A percentile compares a stretch with the other conserved stretches of the same genome.
These are phyloP conservation scores for Leucophenga varia DNA, from an alignment of 1,140 invertebrate species.

Conservation along the genomic window DNA sequence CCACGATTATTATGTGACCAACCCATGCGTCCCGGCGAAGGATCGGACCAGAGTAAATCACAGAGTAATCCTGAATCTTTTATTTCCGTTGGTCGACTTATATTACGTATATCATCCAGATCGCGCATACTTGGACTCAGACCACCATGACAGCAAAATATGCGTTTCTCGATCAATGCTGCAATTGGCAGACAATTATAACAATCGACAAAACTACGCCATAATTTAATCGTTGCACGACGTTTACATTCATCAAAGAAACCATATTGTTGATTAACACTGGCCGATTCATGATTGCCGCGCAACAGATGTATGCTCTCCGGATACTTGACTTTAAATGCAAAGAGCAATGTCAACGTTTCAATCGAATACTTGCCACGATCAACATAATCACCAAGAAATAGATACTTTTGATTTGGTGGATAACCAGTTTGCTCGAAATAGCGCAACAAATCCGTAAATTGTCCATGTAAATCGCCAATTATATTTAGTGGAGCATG, in stretches of 20 bases:
- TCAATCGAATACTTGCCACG: constrained; percentile 82
- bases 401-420: constrained; percentile 97
- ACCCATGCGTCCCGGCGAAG: constrained; percentile 81
- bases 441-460: constrained; percentile 92
- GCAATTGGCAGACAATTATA: constrained; percentile 75
- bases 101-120: constrained; percentile 83
- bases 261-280: constrained; percentile 86
- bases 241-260: constrained; percentile 96
- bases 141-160: constrained; percentile 95
- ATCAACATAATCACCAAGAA: constrained; percentile 87
- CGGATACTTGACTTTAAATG: constrained; percentile 90
- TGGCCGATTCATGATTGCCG: constrained; percentile 59
- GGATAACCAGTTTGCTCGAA: constrained; percentile 99
- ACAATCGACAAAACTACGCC: constrained; percentile 88
- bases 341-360: constrained; percentile 86
- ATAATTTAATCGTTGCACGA: constrained; percentile 94
- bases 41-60: constrained; percentile 97
- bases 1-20: constrained; percentile 95
- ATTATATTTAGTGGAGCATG: constrained; percentile 98
- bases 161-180: constrained; percentile 93
- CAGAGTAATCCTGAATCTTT: constrained; percentile 89
- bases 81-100: constrained; percentile 88
- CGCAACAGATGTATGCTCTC: constrained; percentile 81
- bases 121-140: constrained; percentile 82
- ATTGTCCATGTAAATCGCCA: constrained; percentile 98